Percentiles rank a stretch among this genome's conserved stretches.
Conservation (phyloP, 92 coral and sea anemone genomes). For the Siderastrea siderea region DNA sequence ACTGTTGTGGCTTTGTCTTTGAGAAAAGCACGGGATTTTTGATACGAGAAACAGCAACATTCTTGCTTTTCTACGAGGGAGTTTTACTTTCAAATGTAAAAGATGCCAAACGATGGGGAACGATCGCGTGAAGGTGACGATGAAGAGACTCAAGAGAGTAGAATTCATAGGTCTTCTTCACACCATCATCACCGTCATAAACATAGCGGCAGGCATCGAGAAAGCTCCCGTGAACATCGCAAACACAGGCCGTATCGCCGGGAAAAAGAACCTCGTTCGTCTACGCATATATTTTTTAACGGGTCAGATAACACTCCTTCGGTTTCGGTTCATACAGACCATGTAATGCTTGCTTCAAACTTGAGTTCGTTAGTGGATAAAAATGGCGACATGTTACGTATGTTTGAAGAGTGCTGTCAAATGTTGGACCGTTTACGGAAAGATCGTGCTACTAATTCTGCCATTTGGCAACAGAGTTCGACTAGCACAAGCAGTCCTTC, state of each 20-base stretch:
- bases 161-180: slow-evolving; percentile 15
- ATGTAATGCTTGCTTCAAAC: slow-evolving; percentile 27
- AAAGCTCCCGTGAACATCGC: background rate
- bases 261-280: slow-evolving; percentile 25
- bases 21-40: too few relatives aligned
- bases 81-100: background rate
- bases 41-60: background rate
- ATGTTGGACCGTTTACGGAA: slow-evolving; percentile 12
- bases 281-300: slow-evolving; percentile 25
- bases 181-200: background rate
- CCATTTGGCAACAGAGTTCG: background rate
- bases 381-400: background rate
- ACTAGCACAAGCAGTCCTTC: background rate
- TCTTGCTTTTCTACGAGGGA: background rate
- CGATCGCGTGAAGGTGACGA: background rate
- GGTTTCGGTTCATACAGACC: slow-evolving; percentile 43
- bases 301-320: slow-evolving; percentile 14
- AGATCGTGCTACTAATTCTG: background rate
- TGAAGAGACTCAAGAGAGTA: background rate
- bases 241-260: slow-evolving; percentile 7
- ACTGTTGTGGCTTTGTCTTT: too few relatives aligned
- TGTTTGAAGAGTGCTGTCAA: slow-evolving; percentile 18
- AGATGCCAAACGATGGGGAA: slow-evolving; percentile 40
- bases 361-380: slow-evolving; percentile 7
- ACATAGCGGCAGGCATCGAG: slow-evolving; percentile 5